phyloP scores from a whole-genome alignment of 2,113 vertebrate species.

The Crotalus tigris region DNA sequence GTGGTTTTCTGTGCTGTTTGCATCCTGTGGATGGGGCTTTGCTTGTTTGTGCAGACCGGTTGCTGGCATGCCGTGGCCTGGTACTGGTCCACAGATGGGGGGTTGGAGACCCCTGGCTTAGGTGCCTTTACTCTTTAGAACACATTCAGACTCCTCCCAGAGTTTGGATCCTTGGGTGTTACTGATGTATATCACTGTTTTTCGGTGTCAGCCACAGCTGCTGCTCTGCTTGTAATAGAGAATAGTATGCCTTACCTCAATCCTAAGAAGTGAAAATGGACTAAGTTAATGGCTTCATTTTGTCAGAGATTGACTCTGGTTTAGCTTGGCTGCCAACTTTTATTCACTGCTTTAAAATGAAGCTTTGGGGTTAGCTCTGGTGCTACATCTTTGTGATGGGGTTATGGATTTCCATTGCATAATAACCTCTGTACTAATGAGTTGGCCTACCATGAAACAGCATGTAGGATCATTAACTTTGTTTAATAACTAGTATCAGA shows the following conservation, averaged over 20 bases:
- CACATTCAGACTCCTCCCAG: not conserved
- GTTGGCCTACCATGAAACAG: conserved; percentile 17
- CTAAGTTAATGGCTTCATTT: not conserved
- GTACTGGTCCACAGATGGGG: no score
- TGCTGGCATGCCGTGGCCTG: no score
- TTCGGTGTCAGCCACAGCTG: not conserved
- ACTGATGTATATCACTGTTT: not conserved
- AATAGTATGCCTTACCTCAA: not conserved
- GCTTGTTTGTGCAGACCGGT: no score
- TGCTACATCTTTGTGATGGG: conserved; percentile 8
- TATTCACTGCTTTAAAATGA: conserved; percentile 29
- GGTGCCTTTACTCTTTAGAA: not conserved
- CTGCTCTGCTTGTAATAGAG: not conserved
- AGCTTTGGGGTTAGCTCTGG: conserved; percentile 13
- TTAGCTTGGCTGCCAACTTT: not conserved
- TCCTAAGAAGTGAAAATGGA: not conserved
- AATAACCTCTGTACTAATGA: conserved; percentile 6
- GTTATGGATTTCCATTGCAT: conserved; percentile 12
- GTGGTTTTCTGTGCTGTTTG: no score
- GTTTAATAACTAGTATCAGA: conserved; percentile 15
- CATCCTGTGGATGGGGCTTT: no score
- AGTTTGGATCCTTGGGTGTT: not conserved
- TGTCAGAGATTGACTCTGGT: not conserved
- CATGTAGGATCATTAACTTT: conserved; percentile 14
- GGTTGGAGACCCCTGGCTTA: no score